phyloP scores from a whole-genome alignment of 2,888 invertebrate species.

The Polyommatus icarus region DNA sequence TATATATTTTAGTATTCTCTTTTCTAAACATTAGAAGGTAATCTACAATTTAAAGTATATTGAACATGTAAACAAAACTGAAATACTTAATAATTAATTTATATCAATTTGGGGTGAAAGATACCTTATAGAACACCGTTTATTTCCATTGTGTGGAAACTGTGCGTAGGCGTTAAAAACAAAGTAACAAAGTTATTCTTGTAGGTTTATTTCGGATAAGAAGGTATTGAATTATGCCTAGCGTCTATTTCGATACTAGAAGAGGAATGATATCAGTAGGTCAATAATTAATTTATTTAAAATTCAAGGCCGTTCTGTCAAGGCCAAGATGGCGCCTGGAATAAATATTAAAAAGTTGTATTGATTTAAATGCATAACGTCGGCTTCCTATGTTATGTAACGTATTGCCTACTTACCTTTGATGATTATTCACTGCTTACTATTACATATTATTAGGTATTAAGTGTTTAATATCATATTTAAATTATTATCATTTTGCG shows the following conservation, averaged over 20 bases:
- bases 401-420: background rate
- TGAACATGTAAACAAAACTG: too few relatives aligned
- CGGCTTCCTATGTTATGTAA: conserved; percentile 19
- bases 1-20: background rate
- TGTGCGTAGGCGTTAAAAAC: background rate
- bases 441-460: background rate
- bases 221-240: background rate
- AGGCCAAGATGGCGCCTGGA: conserved; percentile 32
- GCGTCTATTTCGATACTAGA: background rate
- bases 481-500: background rate
- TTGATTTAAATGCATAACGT: conserved; percentile 24
- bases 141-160: background rate
- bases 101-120: background rate
- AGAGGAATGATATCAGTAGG: conserved; percentile 1
- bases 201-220: too few relatives aligned
- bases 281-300: background rate
- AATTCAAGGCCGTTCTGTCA: conserved; percentile 31
- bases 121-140: background rate
- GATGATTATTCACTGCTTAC: background rate
- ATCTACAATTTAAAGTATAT: too few relatives aligned
- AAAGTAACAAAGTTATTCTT: background rate
- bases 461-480: background rate
- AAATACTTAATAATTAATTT: background rate
- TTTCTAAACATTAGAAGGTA: too few relatives aligned
- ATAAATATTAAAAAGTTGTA: conserved; percentile 33